Percentiles rank a stretch among this genome's conserved stretches.
Conservation (phyloP, 2,888 invertebrate genomes). For the Listrodromus nycthemerus region DNA sequence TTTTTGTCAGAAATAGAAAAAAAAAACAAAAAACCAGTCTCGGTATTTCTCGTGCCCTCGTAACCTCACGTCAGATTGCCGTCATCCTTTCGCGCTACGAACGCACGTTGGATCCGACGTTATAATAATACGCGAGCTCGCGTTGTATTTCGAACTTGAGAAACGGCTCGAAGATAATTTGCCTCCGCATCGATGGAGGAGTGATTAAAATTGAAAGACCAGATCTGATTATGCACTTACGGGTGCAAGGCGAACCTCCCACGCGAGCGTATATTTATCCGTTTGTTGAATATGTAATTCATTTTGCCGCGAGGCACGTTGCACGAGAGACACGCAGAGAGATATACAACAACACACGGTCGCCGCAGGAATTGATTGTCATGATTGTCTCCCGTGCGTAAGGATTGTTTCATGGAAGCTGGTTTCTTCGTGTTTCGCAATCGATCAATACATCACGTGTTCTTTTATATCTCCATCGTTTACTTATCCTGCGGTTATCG, state of each 20-base stretch:
- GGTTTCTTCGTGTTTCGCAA: slow-evolving; percentile 60
- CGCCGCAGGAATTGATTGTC: slow-evolving; percentile 44
- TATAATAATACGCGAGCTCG: slow-evolving; percentile 4
- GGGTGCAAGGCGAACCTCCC: slow-evolving; percentile 72
- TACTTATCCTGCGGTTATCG: slow-evolving; percentile 47
- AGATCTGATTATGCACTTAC: slow-evolving; percentile 69
- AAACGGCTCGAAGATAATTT: slow-evolving; percentile 50
- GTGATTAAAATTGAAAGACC: slow-evolving; percentile 65
- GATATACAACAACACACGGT: neutral
- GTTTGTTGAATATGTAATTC: slow-evolving; percentile 66
- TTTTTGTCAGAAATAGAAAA: neutral
- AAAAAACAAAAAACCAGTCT: neutral
- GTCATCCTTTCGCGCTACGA: slow-evolving; percentile 4
- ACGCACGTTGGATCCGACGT: neutral
- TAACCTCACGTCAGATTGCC: slow-evolving; percentile 21
- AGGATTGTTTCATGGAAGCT: slow-evolving; percentile 50
- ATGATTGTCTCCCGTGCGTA: slow-evolving; percentile 51
- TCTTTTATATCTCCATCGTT: slow-evolving; percentile 39
- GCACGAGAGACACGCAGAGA: slow-evolving; percentile 1
- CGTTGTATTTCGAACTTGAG: slow-evolving; percentile 64
- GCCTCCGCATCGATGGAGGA: slow-evolving; percentile 27
- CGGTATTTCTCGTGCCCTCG: slow-evolving; percentile 28
- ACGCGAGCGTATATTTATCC: slow-evolving; percentile 68
- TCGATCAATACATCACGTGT: slow-evolving; percentile 57
- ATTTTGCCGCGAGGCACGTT: slow-evolving; percentile 42